Conservation (phyloP, 2,888 invertebrate species). For the Lepeophtheirus nordmannii region DNA sequence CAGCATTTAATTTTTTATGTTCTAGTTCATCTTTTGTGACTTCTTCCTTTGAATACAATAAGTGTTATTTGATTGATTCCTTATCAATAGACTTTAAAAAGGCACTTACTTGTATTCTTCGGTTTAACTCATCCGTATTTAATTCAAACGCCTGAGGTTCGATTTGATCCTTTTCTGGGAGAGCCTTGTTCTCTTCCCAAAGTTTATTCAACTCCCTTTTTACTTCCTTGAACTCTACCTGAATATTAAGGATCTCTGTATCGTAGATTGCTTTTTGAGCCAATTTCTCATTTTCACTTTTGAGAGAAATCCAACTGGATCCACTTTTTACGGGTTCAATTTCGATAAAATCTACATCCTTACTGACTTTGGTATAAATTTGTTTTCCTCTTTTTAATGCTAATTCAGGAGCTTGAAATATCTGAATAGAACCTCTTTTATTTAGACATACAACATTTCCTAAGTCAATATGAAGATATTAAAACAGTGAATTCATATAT, state of each 20-base stretch:
- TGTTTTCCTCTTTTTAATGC: too few species aligned
- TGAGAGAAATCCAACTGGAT: neutral
- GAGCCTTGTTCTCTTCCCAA: neutral
- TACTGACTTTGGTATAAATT: too few species aligned
- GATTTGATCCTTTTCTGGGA: neutral
- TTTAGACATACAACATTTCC: neutral
- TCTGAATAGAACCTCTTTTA: neutral
- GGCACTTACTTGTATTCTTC: conserved; percentile 5
- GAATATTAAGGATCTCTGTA: neutral
- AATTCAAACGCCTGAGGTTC: conserved; percentile 12
- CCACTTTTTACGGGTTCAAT: neutral
- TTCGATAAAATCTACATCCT: too few species aligned
- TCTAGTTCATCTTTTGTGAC: neutral
- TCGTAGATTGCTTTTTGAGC: neutral
- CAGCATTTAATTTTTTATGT: neutral
- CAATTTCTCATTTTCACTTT: neutral
- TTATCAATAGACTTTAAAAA: neutral
- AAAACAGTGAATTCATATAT: neutral
- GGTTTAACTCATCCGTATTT: conserved; percentile 5
- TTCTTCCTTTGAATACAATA: neutral
- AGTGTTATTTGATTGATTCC: too few species aligned
- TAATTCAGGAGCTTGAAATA: too few species aligned
- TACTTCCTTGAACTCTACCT: neutral
- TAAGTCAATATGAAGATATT: neutral
- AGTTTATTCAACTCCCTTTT: neutral